Percentiles rank a stretch among this genome's conserved stretches.
Conservation (phyloP, 1,140 invertebrate species). For the Coptotermes formosanus region DNA sequence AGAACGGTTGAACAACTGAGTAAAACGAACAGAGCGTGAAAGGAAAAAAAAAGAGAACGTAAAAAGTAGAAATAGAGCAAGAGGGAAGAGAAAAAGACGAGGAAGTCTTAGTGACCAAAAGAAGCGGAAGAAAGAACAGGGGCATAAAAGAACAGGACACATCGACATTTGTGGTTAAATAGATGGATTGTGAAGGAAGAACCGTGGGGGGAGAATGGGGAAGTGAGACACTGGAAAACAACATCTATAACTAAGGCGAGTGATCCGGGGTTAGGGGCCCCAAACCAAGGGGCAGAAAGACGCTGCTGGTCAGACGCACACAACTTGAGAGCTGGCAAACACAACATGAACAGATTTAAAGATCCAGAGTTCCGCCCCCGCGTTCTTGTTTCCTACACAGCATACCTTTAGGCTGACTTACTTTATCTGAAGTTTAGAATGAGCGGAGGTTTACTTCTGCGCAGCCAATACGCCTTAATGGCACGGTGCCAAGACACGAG, state of each 20-base stretch:
- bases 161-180: not conserved
- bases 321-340: too few relatives aligned
- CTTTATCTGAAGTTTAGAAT: too few relatives aligned
- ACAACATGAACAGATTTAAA: too few relatives aligned
- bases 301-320: not conserved
- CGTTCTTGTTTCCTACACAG: too few relatives aligned
- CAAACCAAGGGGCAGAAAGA: not conserved
- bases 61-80: not conserved
- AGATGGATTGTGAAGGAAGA: constrained; percentile 30
- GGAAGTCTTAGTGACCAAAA: constrained; percentile 6
- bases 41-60: not conserved
- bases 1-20: not conserved
- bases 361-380: too few relatives aligned
- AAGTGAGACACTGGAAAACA: constrained; percentile 21
- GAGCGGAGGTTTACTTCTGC: too few relatives aligned
- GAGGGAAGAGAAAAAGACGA: not conserved
- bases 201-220: constrained; percentile 25
- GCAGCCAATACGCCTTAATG: too few relatives aligned
- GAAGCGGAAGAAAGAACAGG: constrained; percentile 23
- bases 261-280: not conserved
- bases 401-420: too few relatives aligned
- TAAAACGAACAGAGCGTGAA: not conserved
- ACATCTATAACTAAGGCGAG: not conserved
- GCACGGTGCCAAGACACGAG: too few relatives aligned
- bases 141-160: not conserved